phyloP scores from a whole-genome alignment of 1,140 invertebrate species.

The Pseudomyrmex concolor region DNA sequence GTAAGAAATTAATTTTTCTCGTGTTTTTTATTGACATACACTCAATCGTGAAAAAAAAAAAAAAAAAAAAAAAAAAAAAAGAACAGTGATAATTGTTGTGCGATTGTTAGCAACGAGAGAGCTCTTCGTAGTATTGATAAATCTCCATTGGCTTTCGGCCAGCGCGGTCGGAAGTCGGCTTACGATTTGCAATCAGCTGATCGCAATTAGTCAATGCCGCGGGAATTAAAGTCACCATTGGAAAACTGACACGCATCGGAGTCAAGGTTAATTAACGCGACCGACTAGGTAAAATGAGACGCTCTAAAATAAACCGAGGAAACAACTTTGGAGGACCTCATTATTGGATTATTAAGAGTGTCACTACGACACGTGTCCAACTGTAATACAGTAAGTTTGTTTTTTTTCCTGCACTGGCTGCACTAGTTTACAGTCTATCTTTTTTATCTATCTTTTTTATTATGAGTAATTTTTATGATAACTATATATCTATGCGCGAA shows the following conservation, averaged over 20 bases:
- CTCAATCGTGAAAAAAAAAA: too few relatives aligned
- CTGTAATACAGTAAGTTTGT: too few relatives aligned
- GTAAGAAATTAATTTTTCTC: neutral
- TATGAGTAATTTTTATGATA: neutral
- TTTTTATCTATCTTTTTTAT: too few relatives aligned
- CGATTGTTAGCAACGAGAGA: neutral
- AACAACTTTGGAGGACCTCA: neutral
- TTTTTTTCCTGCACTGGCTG: too few relatives aligned
- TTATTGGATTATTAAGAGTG: slow-evolving; percentile 23
- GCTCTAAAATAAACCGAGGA: slow-evolving; percentile 54
- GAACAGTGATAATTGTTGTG: slow-evolving; percentile 10
- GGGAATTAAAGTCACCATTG: slow-evolving; percentile 63
- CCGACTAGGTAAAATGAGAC: neutral
- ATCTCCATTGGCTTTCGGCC: slow-evolving; percentile 59
- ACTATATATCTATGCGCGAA: neutral
- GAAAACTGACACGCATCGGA: slow-evolving; percentile 32
- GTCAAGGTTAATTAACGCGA: slow-evolving; percentile 69
- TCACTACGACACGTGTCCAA: neutral
- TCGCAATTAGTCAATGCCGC: slow-evolving; percentile 62
- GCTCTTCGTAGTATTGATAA: slow-evolving; percentile 57
- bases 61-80: neutral
- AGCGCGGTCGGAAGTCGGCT: slow-evolving; percentile 49
- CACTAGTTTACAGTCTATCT: too few relatives aligned
- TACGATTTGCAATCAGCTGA: slow-evolving; percentile 58
- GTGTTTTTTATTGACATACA: neutral